Percentiles rank a stretch among this genome's conserved stretches.
These are phyloP conservation scores for Hippasteria phrygiana DNA, from an alignment of 53 echinoderm and acorn worm species.

Conservation along the genomic window DNA sequence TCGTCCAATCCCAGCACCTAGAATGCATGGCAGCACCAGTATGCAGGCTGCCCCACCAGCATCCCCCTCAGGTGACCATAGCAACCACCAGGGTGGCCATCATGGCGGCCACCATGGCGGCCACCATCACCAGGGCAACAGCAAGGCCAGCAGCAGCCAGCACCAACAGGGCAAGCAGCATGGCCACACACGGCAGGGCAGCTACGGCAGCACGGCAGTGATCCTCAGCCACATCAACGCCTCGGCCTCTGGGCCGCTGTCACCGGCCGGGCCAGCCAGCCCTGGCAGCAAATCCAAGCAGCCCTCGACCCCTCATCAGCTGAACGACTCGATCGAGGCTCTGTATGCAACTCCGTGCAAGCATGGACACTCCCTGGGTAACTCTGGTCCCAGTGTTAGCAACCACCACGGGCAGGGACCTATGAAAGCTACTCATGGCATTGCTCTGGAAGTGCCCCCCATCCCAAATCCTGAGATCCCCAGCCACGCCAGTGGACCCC, in stretches of 20 bases:
- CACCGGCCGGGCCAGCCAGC: background rate
- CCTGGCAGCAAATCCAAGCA: slow-evolving; percentile 13
- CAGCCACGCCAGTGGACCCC: background rate
- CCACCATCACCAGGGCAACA: slow-evolving; percentile 2
- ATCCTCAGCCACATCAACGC: slow-evolving; percentile 42
- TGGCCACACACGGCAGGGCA: slow-evolving; percentile 57
- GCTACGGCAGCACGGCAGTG: slow-evolving; percentile 51
- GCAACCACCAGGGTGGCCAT: slow-evolving; percentile 8
- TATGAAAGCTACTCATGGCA: slow-evolving; percentile 40
- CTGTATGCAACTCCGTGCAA: slow-evolving; percentile 46
- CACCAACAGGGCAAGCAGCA: slow-evolving; percentile 55
- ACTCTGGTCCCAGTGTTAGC: no score
- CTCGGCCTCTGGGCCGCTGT: background rate
- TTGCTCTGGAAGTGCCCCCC: slow-evolving; percentile 22
- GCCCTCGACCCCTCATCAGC: background rate
- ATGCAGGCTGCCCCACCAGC: background rate
- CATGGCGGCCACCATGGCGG: slow-evolving; percentile 9
- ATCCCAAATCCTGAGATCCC: slow-evolving; percentile 51
- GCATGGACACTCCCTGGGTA: background rate
- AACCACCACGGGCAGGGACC: slow-evolving; percentile 13
- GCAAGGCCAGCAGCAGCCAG: slow-evolving; percentile 12
- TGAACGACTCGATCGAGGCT: background rate
- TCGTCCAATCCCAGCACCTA: slow-evolving; percentile 64
- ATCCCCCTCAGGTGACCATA: background rate
- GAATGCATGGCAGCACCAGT: slow-evolving; percentile 23